Evolutionary conservation across 1,140 invertebrate species (phyloP).

Genomic region (Brachionus angularis): DNA sequence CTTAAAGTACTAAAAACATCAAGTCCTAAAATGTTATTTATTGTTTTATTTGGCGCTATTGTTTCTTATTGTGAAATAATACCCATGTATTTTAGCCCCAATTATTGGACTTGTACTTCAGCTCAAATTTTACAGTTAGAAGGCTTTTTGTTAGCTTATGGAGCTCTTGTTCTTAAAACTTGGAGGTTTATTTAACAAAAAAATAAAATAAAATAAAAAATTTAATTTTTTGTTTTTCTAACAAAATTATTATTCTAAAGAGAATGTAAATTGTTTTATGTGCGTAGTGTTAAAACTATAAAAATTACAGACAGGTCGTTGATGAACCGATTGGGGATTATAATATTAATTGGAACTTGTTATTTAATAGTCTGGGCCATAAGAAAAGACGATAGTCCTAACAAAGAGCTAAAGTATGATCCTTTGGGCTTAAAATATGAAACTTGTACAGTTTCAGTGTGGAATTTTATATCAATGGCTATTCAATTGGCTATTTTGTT

Average conservation of each 20-base stretch:
- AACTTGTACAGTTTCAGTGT: conserved; percentile 27
- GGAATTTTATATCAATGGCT: conserved; percentile 44
- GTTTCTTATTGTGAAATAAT: conserved; percentile 41
- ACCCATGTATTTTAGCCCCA: conserved; percentile 32
- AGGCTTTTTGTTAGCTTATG: conserved; percentile 39
- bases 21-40: conserved; percentile 29
- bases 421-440: conserved; percentile 33
- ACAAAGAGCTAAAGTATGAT: not conserved
- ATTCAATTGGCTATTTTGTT: conserved; percentile 36
- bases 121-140: conserved; percentile 32
- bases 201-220: too few species aligned
- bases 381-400: conserved; percentile 9
- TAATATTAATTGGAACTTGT: not conserved
- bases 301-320: conserved; percentile 21
- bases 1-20: conserved; percentile 29
- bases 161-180: conserved; percentile 41
- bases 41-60: conserved; percentile 36
- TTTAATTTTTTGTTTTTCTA: conserved; percentile 5
- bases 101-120: conserved; percentile 19
- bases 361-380: conserved; percentile 32
- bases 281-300: conserved; percentile 37
- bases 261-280: conserved; percentile 44
- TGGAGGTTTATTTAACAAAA: conserved; percentile 5
- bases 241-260: not conserved
- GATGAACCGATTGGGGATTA: conserved; percentile 18